These are phyloP conservation scores for Cochlearius cochlearius DNA, from an alignment of 2,113 vertebrate species.

Conservation along the genomic window DNA sequence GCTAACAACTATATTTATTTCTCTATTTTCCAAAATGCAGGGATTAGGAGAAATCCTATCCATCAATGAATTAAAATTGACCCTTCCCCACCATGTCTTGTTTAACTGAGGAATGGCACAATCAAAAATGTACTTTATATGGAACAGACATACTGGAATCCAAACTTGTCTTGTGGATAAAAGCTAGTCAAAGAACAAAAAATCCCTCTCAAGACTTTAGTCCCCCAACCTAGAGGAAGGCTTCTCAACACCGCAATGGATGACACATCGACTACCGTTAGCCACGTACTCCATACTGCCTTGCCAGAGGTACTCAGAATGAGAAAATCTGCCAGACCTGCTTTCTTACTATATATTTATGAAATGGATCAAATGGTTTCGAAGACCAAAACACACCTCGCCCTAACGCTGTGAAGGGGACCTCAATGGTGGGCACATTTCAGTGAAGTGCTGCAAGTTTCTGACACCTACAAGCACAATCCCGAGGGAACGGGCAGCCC, in stretches of 20 bases:
- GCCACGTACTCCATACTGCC: neutral
- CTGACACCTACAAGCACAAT: neutral
- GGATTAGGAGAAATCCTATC: neutral
- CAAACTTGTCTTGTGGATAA: neutral
- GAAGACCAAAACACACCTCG: neutral
- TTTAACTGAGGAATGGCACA: neutral
- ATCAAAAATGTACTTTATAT: neutral
- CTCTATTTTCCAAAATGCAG: neutral
- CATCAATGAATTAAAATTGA: neutral
- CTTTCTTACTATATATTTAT: neutral
- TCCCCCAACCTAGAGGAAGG: neutral
- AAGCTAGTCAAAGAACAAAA: neutral
- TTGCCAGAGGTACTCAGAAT: neutral
- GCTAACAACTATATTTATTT: neutral
- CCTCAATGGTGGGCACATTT: neutral
- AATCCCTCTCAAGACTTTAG: neutral
- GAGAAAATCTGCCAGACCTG: neutral
- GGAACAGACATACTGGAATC: neutral
- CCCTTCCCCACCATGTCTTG: neutral
- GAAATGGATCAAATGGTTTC: neutral
- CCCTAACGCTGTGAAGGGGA: neutral
- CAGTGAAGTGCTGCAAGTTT: neutral
- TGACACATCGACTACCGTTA: neutral
- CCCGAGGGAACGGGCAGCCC: neutral
- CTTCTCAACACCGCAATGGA: neutral